Evolutionary conservation across 2,797 vertebrate species (phyloP), one percentile per base, ranked within the genome.

Genomic region (Mormyrus proboscirostris): DNA sequence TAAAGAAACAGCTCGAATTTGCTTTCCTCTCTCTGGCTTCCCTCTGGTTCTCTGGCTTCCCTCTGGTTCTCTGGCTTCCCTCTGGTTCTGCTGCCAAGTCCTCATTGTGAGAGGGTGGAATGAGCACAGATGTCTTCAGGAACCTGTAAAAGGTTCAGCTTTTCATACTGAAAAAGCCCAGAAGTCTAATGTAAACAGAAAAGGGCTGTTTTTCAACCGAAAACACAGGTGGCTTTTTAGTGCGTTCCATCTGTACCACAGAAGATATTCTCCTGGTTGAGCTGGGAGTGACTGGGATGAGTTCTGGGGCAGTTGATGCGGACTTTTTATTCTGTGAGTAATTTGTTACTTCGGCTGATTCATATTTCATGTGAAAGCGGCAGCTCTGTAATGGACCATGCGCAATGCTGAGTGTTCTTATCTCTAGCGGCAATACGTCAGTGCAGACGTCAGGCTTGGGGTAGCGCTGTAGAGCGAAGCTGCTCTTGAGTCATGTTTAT

Each of bases 131-230:
- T 88, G 14, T 50, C 51, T 92, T 88, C 91, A 93, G 93, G 91
- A 93, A 90, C 89, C 90, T 84, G 22, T 76, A 88, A 89, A 88
- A 19, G 87, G 49, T 91, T 88, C 91, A 85, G 29, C 55, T 76
- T 90, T 88, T 91, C 47, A 87, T 88, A 86, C 87, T 55, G n/a
- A 82, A 53, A 90, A 92, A 16, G 90, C 85, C 47, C 76, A 69
- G 65, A 89, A 49, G 57, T 33, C 25, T 51, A 89, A 87, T 87
- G 12, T 53, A 86, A 65, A 87, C 62, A 10, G 19, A 41, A 69
- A 91, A 79, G 88, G 59, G 65, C 49, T 0, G 44, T 88, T 16
- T 86, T 62, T 44, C 59, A 91, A 90, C 14, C 16, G n/a, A 86
- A 55, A 86, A 14, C 65, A 73, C 65, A 73, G 29, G 65, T 73